Base-by-base conservation (phyloP, 2,113 vertebrate genomes). In the Otus sunia region DNA sequence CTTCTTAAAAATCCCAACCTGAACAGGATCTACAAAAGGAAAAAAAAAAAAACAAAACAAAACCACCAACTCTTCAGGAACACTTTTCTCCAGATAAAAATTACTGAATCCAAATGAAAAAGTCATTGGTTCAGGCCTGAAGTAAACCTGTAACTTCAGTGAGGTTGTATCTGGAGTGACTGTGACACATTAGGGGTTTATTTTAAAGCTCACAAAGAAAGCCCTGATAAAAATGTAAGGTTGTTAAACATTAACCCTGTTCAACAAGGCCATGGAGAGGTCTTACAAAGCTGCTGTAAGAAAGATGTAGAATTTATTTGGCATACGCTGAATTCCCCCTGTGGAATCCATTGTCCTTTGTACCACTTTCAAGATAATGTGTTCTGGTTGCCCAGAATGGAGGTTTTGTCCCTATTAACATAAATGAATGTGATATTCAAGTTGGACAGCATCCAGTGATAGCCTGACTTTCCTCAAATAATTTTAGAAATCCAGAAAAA, bases 161-260 rank as follows among this genome's bases (percentile, higher is more conserved):
- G 84, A 86, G 39, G 22, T 88, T 89, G 1, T 29, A 86, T 85
- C 69, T 87, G 41, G 39, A 89, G 56, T 53, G 26, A 58, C 52
- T 68, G 55, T 78, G 77, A 75, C 37, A 74, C 25, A 32, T 72
- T 53, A 89, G 34, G 39, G n/a, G 5, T 88, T 93, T 95, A 60
- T 90, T 91, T 90, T 78, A 92, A 90, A 95, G 73, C 80, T 92
- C 25, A 45, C 21, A 41, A 90, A 78, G 81, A 43, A 76, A 90
- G 62, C 0, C 0, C 75, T 69, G 63, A 80, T 93, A 86, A 95
- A 95, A 96, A 92, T 34, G 45, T 16, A 86, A 93, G 71, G 68
- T 56, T 88, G 79, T 59, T 95, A 86, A 94, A 90, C 75, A 84
- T 95, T 96, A 95, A 93, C 93, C 92, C 55, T 92, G 6, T 88